Percentiles rank a stretch among this genome's conserved stretches.
Conservation (phyloP, 2,113 vertebrate genomes). For the Gambusia affinis region DNA sequence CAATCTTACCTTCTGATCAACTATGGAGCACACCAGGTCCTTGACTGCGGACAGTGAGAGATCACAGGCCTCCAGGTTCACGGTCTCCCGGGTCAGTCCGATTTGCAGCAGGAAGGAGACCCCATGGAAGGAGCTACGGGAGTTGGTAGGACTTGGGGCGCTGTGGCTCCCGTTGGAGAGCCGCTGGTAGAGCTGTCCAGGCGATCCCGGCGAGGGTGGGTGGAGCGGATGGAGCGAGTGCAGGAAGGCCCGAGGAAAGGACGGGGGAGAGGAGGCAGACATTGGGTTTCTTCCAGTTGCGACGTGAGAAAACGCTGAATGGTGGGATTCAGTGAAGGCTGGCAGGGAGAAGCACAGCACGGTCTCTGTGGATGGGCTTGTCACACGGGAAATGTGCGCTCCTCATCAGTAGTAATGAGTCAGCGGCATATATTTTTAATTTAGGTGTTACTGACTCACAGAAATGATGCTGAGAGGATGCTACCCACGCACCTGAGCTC, state of each 20-base stretch:
- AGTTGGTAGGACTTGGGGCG: conserved; percentile 91
- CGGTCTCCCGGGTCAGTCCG: conserved; percentile 94
- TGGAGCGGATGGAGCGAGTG: conserved; percentile 84
- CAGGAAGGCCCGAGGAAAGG: conserved; percentile 90
- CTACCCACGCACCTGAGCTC: conserved; percentile 30
- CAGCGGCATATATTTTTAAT: conserved; percentile 4
- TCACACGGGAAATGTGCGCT: conserved; percentile 16
- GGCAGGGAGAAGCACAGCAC: conserved; percentile 6
- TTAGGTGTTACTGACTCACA: neutral
- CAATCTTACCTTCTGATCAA: conserved; percentile 94
- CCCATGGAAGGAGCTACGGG: conserved; percentile 89
- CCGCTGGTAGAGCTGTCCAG: conserved; percentile 86
- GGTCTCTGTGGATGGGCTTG: conserved; percentile 3
- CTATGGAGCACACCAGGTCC: conserved; percentile 95
- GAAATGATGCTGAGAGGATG: conserved; percentile 24
- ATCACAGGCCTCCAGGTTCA: conserved; percentile 93
- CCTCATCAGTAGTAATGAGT: conserved; percentile 44
- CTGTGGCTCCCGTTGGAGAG: conserved; percentile 95
- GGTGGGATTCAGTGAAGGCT: conserved; percentile 38
- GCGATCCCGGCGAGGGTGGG: conserved; percentile 85
- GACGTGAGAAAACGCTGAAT: conserved; percentile 51
- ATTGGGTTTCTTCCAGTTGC: conserved; percentile 88
- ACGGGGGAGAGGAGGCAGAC: conserved; percentile 95
- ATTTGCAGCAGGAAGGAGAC: conserved; percentile 96
- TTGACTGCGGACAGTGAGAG: conserved; percentile 93